Conservation (phyloP, 1,140 invertebrate genomes). For the Rhopalosiphum padi region DNA sequence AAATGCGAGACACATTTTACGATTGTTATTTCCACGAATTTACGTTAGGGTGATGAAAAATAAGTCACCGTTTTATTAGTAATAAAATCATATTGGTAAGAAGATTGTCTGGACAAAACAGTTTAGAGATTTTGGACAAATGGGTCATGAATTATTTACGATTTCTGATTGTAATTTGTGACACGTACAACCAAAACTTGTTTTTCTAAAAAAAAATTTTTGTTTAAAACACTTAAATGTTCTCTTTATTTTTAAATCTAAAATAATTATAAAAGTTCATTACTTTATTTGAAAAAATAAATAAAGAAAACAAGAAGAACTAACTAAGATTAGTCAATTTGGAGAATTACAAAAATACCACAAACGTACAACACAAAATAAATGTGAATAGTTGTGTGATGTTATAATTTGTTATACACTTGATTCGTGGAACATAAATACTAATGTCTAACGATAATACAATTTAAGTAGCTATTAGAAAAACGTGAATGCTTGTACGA, state of each 20-base stretch:
- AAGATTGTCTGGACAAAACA: not conserved
- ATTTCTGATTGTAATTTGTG: not conserved
- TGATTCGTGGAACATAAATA: not conserved
- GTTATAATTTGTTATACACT: not conserved
- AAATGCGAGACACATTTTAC: not conserved
- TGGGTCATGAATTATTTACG: not conserved
- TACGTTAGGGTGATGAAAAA: not conserved
- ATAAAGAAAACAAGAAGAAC: not conserved
- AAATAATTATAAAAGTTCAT: not conserved
- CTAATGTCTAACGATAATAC: not conserved
- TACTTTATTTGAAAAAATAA: not conserved
- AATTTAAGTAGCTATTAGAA: not conserved
- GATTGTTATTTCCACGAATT: constrained; percentile 41
- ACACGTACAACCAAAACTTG: not conserved
- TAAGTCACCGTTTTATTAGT: constrained; percentile 40
- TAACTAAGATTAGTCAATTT: too few species aligned
- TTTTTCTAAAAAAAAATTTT: not conserved
- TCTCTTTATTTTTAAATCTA: not conserved
- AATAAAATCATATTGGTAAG: not conserved
- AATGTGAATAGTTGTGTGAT: not conserved
- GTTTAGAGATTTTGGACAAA: not conserved
- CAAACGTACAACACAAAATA: not conserved
- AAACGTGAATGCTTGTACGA: not conserved
- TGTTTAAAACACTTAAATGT: not conserved
- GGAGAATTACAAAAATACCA: constrained; percentile 22